These are phyloP conservation scores for Cladorhizidae sp. DNA, from an alignment of 37 sponge, comb jelly and placozoan species.

Conservation along the genomic window DNA sequence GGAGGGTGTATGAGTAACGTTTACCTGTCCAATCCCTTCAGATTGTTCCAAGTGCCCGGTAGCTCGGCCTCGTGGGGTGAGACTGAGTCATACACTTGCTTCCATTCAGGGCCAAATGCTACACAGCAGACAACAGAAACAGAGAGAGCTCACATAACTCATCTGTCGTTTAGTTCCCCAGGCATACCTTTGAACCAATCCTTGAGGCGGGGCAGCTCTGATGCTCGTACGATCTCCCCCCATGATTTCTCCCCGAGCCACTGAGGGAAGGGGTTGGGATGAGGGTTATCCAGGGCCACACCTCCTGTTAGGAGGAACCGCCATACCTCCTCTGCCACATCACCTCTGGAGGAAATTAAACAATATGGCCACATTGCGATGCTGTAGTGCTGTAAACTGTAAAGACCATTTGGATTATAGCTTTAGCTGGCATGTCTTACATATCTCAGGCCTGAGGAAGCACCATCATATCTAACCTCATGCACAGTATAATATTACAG, in stretches of 20 bases:
- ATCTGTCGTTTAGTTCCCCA: background rate
- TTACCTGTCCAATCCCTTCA: conserved; percentile 75
- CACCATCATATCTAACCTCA: too few relatives aligned
- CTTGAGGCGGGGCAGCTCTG: conserved; percentile 77
- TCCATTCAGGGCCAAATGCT: conserved; percentile 86
- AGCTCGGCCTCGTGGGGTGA: conserved; percentile 75
- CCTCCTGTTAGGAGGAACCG: conserved; percentile 98
- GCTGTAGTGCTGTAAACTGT: too few relatives aligned
- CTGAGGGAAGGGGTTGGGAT: conserved; percentile 95
- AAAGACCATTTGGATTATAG: too few relatives aligned
- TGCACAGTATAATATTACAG: too few relatives aligned
- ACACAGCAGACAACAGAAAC: background rate
- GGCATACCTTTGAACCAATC: conserved; percentile 81
- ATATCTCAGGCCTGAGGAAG: too few relatives aligned
- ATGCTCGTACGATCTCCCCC: conserved; percentile 98
- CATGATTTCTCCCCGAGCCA: conserved; percentile 98
- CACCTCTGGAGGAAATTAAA: conserved; percentile 35
- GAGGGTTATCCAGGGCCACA: conserved; percentile 98
- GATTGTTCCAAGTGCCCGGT: conserved; percentile 88
- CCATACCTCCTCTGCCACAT: conserved; percentile 93
- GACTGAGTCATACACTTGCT: conserved; percentile 90
- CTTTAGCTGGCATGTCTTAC: too few relatives aligned
- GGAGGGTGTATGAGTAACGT: background rate
- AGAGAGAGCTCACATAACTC: background rate
- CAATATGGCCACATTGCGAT: too few relatives aligned